Evolutionary conservation across 1,140 invertebrate genomes (phyloP), one percentile per base, ranked within the genome.

Genomic region (Pissodes strobi): DNA sequence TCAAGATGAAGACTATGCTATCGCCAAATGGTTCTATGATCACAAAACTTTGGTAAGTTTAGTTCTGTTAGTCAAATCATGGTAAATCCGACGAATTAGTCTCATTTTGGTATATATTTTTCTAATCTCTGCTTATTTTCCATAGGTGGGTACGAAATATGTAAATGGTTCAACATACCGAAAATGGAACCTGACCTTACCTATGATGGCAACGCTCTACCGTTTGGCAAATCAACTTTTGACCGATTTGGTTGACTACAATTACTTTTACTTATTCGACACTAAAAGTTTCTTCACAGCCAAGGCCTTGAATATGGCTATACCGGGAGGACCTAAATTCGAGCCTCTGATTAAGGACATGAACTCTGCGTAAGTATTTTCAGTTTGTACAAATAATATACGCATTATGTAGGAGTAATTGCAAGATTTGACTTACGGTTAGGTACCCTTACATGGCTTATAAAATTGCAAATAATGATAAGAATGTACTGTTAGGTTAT

Each of bases 241-340:
- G 1, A 99, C 97, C 12, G 98, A 99, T 83, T 84, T 99, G 38
- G 94, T 98, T 0, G 98, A 99, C 83, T 88, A 94, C 63, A 99
- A 99, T 79, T 99, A 98, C 78, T 99, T 99, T 80, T 99, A 99
- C 79, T 82, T 99, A 0, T 99, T 99, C 82, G 97, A 99, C 81
- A 88, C 96, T 9, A 99, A 99, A 78, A 99, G 96, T 71, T 99
- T 99, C 78, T 99, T 99, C 79, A 99, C 98, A 13, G 98, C 98
- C 0, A 99, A 99, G 81, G 98, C 98, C 6, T 81, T 99, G 12
- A 99, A 99, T 76, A 95, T 99, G 91, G 97, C 98, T n/a, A 99
- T 99, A 72, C 98, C 98, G 19, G 98, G 98, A 65, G 98, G 98
- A 2, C 98, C 98, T 0, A 99, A 99, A 80, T 99, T 99, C 85